Conservation (phyloP, 1,140 invertebrate genomes). For the Euwallacea fornicatus region DNA sequence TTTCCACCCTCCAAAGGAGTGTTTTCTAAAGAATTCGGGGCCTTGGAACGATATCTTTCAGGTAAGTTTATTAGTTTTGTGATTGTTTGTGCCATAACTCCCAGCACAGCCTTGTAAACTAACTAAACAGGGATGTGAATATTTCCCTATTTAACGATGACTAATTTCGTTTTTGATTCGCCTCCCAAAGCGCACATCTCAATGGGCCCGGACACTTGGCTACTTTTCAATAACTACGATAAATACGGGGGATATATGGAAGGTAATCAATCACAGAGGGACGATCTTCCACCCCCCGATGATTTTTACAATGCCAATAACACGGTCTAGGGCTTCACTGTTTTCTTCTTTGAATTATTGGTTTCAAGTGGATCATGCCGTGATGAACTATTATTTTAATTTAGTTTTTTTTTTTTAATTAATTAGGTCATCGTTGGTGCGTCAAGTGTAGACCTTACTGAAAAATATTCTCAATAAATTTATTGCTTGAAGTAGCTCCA, state of each 20-base stretch:
- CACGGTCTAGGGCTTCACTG: constrained; percentile 37
- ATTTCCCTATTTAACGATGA: background rate
- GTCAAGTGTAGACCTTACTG: too few relatives aligned
- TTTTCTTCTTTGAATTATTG: constrained; percentile 6
- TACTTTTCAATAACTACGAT: constrained; percentile 76
- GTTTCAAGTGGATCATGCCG: background rate
- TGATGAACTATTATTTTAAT: too few relatives aligned
- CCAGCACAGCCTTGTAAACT: background rate
- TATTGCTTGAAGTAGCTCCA: constrained; percentile 7
- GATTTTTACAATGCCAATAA: constrained; percentile 42
- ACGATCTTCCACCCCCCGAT: constrained; percentile 13
- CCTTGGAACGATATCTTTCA: constrained; percentile 50
- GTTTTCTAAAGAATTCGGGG: constrained; percentile 69
- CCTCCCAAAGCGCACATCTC: background rate
- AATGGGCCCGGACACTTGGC: constrained; percentile 56
- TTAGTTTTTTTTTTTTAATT: too few relatives aligned
- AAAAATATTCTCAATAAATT: background rate
- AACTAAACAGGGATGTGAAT: background rate
- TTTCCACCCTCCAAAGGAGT: constrained; percentile 64
- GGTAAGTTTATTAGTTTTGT: constrained; percentile 41
- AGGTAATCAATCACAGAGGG: constrained; percentile 59
- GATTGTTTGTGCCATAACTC: background rate
- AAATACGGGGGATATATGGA: constrained; percentile 77
- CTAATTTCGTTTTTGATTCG: constrained; percentile 43
- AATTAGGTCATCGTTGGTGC: too few relatives aligned